These are phyloP conservation scores for Rhagologus leucostigma DNA, from an alignment of 2,113 vertebrate genomes.

Conservation along the genomic window DNA sequence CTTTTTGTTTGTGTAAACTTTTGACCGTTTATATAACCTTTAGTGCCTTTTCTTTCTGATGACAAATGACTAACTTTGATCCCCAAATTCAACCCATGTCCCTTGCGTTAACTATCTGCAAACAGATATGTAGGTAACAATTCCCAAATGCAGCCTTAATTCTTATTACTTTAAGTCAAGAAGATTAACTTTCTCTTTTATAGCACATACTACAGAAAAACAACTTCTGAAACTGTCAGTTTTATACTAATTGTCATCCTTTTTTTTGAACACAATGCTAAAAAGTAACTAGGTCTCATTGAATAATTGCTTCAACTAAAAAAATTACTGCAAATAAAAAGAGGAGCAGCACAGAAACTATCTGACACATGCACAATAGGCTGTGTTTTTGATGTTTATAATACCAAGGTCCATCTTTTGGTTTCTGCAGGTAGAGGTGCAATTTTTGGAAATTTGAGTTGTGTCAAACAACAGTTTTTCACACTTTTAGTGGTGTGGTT, in stretches of 20 bases:
- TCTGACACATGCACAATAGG: neutral
- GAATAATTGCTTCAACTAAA: neutral
- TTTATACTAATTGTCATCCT: neutral
- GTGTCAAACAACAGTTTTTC: neutral
- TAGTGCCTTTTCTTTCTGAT: neutral
- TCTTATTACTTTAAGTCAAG: neutral
- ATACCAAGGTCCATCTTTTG: neutral
- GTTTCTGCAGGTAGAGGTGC: neutral
- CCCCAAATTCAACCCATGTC: neutral
- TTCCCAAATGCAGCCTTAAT: neutral
- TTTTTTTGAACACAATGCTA: neutral
- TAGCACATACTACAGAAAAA: neutral
- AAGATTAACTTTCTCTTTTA: neutral
- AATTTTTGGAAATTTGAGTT: neutral
- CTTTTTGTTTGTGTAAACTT: conserved; percentile 14
- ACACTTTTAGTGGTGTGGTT: neutral
- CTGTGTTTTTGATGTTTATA: neutral
- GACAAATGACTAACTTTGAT: conserved; percentile 14
- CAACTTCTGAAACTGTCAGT: neutral
- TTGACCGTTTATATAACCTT: conserved; percentile 50
- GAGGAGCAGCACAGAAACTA: neutral
- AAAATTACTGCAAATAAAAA: neutral
- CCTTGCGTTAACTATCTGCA: conserved; percentile 31
- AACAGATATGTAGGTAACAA: neutral
- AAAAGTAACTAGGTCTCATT: neutral